These are phyloP conservation scores for Dolichopus griseipennis DNA, from an alignment of 2,888 invertebrate genomes.

Conservation along the genomic window DNA sequence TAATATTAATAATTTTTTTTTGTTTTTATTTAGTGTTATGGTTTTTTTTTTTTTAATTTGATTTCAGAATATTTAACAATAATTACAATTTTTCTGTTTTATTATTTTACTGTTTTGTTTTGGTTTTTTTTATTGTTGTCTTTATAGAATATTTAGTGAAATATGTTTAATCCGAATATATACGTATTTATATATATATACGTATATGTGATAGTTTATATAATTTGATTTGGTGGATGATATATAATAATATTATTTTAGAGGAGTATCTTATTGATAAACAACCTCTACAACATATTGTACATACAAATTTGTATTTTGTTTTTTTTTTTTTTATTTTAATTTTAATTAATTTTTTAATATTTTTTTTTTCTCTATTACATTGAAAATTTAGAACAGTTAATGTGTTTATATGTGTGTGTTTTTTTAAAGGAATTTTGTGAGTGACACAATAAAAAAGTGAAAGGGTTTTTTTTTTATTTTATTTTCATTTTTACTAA, in stretches of 20 bases:
- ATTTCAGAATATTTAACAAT: neutral
- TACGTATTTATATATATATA: neutral
- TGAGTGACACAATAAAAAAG: neutral
- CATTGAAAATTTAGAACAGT: conserved; percentile 3
- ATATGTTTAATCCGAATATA: neutral
- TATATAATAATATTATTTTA: neutral
- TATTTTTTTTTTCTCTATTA: neutral
- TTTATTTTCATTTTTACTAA: too few species aligned
- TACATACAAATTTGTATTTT: neutral
- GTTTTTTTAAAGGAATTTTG: neutral
- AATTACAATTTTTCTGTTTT: neutral
- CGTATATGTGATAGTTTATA: neutral
- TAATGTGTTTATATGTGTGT: neutral
- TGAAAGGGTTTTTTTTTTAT: too few species aligned
- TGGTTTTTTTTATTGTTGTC: neutral
- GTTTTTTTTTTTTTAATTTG: neutral
- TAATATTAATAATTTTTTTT: neutral
- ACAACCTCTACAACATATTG: neutral
- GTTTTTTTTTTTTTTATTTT: neutral
- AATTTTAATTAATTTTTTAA: too few species aligned
- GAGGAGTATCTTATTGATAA: neutral
- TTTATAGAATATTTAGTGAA: neutral
- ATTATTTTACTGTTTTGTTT: neutral
- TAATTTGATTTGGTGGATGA: neutral
- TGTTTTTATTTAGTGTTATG: neutral